Base-by-base conservation (phyloP, 2,113 vertebrate genomes). In the Rhipidura dahli region DNA sequence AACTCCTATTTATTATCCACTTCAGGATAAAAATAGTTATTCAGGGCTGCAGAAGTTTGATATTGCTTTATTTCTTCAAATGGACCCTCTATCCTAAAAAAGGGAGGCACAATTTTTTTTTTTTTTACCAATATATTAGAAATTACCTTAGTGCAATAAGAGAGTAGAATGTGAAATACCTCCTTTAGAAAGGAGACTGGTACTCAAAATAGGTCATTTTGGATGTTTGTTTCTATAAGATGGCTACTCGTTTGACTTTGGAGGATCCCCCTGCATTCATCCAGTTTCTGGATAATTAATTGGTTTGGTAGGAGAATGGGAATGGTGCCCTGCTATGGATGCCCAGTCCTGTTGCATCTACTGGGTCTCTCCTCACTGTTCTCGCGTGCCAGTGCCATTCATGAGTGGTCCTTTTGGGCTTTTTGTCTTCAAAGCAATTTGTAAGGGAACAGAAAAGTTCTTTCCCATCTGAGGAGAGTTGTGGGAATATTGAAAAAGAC, bases 401-500 rank as follows among this genome's bases (percentile, higher is more conserved):
- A 45, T 57, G 51, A 94, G 66, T 35, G 39, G 30, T 23, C 63
- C 20, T 72, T 82, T 85, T 63, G 61, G 12, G 12, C 1, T 6
- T 89, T 94, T 76, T 56, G 30, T 65, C 53, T 94, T 37, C 65
- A 78, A 54, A 94, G 72, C 65, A 84, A 61, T 96, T 94, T 84
- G 42, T 76, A 92, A 89, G 35, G 69, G 76, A 85, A 49, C 70
- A 51, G 65, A 76, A 75, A 92, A 81, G 42, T 90, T 96, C 50
- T 82, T 94, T 90, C 72, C 71, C 16, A 2, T 94, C 80, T 87
- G 42, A 92, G 93, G 85, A 78, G 83, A 90, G 87, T 77, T 87
- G 79, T 45, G 45, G 69, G 83, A 94, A 69, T 93, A 95, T 60
- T 90, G 90, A 94, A 92, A 82, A 93, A 89, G 83, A 37, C 80